Base-by-base conservation (phyloP, 2,888 invertebrate genomes). In the Lasioglossum pauxillum region DNA sequence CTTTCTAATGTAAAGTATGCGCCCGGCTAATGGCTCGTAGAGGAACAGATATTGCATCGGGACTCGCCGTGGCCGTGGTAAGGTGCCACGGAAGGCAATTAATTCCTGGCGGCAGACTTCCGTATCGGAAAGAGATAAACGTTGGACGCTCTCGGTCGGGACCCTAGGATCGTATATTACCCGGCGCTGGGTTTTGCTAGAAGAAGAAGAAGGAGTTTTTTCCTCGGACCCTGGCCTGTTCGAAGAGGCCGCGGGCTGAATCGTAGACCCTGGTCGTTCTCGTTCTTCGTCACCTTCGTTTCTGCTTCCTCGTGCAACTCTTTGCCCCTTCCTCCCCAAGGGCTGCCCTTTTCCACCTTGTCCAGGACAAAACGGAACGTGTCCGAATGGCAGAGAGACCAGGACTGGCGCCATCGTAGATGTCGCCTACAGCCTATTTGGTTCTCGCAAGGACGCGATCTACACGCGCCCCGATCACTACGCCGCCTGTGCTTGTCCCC, bases 321-420 rank as follows among this genome's bases (percentile, higher is more conserved):
- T 41, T 3, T 57, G 78, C 38, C 81, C 79, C 81, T 88, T n/a
- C 5, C 38, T 12, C 12, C 12, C 12, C 23, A 10, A 78, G 86
- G 88, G 88, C 89, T 89, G 87, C 90, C 88, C 67, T 85, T 89
- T 84, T 88, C 89, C 90, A 84, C 82, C 82, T 79, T 75, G 83
- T 53, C 53, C 31, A 90, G 8, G 35, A 91, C 87, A 86, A 88
- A 80, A 82, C 81, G 78, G 86, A 87, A 84, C 69, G 78, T 82
- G 86, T 83, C 78, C 69, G 83, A 85, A 89, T 81, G 87, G 78
- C 81, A 79, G 88, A 93, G 31, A 94, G 31, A 93, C 93, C 92
- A 93, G 83, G 87, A 91, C 92, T 93, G 94, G 94, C 94, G 94
- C 94, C 94, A 53, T 93, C 93, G 92, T 92, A 90, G 93, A 93